phyloP scores from a whole-genome alignment of 2,888 invertebrate species.

The Macrosoma leucophasiata region DNA sequence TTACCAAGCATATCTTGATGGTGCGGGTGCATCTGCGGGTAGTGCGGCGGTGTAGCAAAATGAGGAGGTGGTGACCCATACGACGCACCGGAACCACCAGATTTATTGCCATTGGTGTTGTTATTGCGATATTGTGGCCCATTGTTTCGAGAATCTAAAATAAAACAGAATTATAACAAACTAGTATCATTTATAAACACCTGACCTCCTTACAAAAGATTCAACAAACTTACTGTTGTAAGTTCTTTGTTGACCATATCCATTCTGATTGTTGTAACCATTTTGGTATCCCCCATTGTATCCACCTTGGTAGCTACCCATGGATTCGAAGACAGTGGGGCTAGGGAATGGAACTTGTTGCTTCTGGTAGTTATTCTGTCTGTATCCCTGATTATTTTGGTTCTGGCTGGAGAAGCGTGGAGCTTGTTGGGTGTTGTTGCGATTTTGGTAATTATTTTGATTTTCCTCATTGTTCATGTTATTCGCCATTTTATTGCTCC shows the following conservation, averaged over 20 bases:
- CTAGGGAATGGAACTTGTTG: slow-evolving; percentile 75
- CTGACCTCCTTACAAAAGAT: slow-evolving; percentile 6
- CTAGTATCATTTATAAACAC: neutral
- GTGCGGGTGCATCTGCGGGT: slow-evolving; percentile 69
- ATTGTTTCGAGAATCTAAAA: slow-evolving; percentile 51
- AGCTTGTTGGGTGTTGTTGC: slow-evolving; percentile 54
- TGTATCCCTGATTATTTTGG: slow-evolving; percentile 55
- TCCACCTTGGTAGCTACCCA: slow-evolving; percentile 74
- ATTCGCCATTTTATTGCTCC: slow-evolving; percentile 69
- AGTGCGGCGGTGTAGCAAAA: slow-evolving; percentile 62
- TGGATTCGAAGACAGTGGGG: slow-evolving; percentile 74
- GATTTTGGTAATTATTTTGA: slow-evolving; percentile 52
- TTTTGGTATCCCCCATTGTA: slow-evolving; percentile 71
- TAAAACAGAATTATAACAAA: slow-evolving; percentile 3
- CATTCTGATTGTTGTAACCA: slow-evolving; percentile 64
- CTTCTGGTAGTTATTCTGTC: slow-evolving; percentile 69
- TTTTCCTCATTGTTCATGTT: slow-evolving; percentile 40
- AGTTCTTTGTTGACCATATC: slow-evolving; percentile 64
- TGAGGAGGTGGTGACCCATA: slow-evolving; percentile 71
- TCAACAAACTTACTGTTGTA: slow-evolving; percentile 53
- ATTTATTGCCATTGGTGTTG: slow-evolving; percentile 52
- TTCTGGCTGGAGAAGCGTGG: slow-evolving; percentile 71
- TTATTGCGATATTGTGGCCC: slow-evolving; percentile 63
- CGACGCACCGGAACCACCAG: slow-evolving; percentile 60
- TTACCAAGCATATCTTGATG: slow-evolving; percentile 70